Evolutionary conservation across 2,888 invertebrate species (phyloP).

Genomic region (Ophraella communa): DNA sequence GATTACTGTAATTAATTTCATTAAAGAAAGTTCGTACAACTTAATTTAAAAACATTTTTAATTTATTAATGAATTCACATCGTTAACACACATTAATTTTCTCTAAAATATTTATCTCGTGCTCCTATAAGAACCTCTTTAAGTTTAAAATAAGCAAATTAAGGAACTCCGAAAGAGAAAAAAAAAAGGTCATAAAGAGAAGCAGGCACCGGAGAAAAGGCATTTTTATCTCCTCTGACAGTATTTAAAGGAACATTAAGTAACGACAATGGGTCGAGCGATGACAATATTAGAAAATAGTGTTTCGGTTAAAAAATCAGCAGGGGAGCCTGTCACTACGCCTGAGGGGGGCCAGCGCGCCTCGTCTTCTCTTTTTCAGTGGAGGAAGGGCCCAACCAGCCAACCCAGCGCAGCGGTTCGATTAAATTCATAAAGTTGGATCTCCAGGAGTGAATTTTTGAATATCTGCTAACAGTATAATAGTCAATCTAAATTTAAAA

Average conservation of each 20-base stretch:
- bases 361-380: constrained; percentile 40
- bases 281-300: constrained; percentile 55
- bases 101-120: constrained; percentile 1
- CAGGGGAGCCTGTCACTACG: constrained; percentile 52
- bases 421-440: constrained; percentile 26
- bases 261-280: constrained; percentile 53
- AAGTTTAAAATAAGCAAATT: constrained; percentile 25
- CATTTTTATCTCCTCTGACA: constrained; percentile 39
- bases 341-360: constrained; percentile 45
- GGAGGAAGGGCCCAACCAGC: constrained; percentile 36
- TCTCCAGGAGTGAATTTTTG: constrained; percentile 27
- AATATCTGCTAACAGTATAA: constrained; percentile 29
- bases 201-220: constrained; percentile 20
- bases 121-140: constrained; percentile 16
- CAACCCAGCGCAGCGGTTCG: too few species aligned
- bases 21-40: background rate
- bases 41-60: background rate
- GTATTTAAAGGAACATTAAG: constrained; percentile 50
- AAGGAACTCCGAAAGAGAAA: too few species aligned
- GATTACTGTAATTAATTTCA: background rate
- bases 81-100: background rate
- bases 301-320: constrained; percentile 52
- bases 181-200: constrained; percentile 19
- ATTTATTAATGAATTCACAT: background rate
- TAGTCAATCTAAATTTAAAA: constrained; percentile 28